These are phyloP conservation scores for Tortrix viridana DNA, from an alignment of 2,888 invertebrate genomes.

Conservation along the genomic window DNA sequence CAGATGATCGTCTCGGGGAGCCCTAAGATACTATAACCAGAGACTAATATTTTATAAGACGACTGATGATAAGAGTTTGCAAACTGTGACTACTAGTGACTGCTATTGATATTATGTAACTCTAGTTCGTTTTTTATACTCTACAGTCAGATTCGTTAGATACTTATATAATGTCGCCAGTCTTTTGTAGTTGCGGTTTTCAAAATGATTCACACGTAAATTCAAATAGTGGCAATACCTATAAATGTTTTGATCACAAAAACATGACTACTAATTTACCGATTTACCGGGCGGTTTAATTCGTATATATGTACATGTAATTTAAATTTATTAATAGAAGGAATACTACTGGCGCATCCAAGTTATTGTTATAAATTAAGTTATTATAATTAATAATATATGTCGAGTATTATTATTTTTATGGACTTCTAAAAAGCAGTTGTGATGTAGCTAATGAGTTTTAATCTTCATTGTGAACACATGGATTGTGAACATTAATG, in stretches of 20 bases:
- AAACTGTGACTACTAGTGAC: background rate
- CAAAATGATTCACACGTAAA: too few species aligned
- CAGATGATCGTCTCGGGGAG: too few species aligned
- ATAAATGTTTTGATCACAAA: too few species aligned
- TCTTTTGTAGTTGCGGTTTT: too few species aligned
- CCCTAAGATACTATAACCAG: too few species aligned
- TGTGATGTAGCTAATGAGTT: slow-evolving; percentile 2
- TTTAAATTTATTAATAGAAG: background rate
- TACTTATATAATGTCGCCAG: too few species aligned
- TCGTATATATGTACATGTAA: background rate
- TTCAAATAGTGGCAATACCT: too few species aligned
- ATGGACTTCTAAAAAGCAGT: slow-evolving; percentile 4
- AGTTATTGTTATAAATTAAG: slow-evolving; percentile 26
- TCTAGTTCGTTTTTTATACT: slow-evolving; percentile 2
- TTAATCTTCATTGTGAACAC: slow-evolving; percentile 1
- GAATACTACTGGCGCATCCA: slow-evolving; percentile 34
- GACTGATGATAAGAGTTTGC: background rate
- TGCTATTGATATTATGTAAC: background rate
- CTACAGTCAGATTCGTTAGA: background rate
- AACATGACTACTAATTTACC: too few species aligned
- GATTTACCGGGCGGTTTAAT: too few species aligned
- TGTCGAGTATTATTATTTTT: slow-evolving; percentile 31
- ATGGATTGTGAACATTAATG: slow-evolving; percentile 10
- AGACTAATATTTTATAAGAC: background rate
- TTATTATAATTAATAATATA: slow-evolving; percentile 19